Evolutionary conservation across 2,113 vertebrate species (phyloP).

Genomic region (Narcine bancroftii): DNA sequence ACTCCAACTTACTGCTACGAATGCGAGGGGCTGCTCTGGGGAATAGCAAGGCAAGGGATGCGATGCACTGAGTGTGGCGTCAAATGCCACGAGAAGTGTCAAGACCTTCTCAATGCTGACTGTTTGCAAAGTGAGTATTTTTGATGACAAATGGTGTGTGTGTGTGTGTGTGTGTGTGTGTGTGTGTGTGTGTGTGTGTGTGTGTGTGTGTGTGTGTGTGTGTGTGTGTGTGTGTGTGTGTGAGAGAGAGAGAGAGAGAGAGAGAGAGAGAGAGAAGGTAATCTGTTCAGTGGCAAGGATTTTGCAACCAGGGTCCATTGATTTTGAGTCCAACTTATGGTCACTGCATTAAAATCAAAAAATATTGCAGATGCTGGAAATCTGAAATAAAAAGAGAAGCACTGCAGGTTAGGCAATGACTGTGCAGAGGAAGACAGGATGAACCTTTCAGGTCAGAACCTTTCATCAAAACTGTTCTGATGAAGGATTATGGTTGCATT

Average conservation of each 20-base stretch:
- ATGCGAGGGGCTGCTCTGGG: conserved; percentile 94
- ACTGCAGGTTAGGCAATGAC: background rate
- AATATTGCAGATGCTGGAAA: too few relatives aligned
- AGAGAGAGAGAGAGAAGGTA: background rate
- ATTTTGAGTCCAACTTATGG: background rate
- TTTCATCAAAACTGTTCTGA: too few relatives aligned
- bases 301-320: background rate
- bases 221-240: background rate
- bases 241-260: background rate
- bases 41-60: conserved; percentile 94
- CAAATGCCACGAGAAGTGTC: conserved; percentile 96
- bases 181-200: background rate
- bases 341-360: too few relatives aligned
- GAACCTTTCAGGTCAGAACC: too few relatives aligned
- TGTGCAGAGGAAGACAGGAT: background rate
- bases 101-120: conserved; percentile 93
- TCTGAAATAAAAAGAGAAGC: too few relatives aligned
- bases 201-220: background rate
- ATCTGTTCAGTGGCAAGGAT: background rate
- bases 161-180: background rate
- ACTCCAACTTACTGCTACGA: conserved; percentile 95
- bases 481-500: too few relatives aligned
- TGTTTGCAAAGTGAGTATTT: conserved; percentile 88
- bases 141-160: background rate
- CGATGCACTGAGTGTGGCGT: conserved; percentile 90